Evolutionary conservation across 2,113 vertebrate genomes (phyloP).

Genomic region (Cathartes aura): DNA sequence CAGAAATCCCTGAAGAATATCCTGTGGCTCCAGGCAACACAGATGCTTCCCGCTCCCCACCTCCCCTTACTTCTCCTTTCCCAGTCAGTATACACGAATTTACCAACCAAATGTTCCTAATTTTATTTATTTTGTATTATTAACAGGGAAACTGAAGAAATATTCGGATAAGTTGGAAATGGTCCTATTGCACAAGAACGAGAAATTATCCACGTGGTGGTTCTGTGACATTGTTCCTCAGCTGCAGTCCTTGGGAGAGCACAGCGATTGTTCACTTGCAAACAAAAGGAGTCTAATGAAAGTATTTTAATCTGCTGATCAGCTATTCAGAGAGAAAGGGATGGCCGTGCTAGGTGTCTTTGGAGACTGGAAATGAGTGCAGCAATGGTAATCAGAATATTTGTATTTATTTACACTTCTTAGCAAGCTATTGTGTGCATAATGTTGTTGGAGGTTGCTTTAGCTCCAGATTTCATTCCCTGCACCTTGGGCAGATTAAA

Average conservation of each 20-base stretch:
- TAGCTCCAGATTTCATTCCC: background rate
- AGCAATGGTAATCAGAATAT: background rate
- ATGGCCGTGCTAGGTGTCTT: background rate
- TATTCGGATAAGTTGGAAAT: background rate
- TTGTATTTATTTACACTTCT: background rate
- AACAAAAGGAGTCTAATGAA: conserved; percentile 42
- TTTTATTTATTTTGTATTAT: background rate
- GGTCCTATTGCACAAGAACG: background rate
- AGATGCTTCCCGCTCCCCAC: background rate
- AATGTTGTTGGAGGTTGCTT: background rate
- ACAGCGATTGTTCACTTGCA: background rate
- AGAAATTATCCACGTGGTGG: background rate
- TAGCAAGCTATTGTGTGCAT: background rate
- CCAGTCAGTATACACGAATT: background rate
- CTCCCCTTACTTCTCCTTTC: background rate
- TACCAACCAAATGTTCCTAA: background rate
- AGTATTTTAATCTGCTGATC: conserved; percentile 2
- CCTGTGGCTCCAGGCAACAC: background rate
- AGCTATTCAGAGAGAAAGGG: background rate
- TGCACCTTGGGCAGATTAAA: background rate
- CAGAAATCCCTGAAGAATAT: accelerated
- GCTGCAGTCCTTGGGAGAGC: background rate
- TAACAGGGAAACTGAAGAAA: background rate
- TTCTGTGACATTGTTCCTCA: background rate
- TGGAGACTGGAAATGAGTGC: background rate